Percentiles rank a stretch among this genome's conserved stretches.
Evolutionary conservation across 2,888 invertebrate genomes (phyloP).

Genomic region (Gisinianus flammeolus): DNA sequence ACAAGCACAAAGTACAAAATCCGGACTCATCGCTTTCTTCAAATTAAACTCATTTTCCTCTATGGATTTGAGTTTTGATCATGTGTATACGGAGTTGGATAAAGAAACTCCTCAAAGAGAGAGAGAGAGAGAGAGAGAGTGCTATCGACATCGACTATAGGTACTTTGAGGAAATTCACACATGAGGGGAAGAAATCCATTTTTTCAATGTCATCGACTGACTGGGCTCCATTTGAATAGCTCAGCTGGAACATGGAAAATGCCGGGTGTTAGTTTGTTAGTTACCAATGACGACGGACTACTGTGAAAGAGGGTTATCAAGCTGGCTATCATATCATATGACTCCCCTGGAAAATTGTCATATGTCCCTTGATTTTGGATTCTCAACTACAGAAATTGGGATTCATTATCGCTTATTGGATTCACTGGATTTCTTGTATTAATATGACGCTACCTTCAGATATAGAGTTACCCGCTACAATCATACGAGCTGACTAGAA

Average conservation of each 20-base stretch:
- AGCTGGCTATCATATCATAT: no score
- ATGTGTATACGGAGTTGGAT: background rate
- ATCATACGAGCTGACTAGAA: no score
- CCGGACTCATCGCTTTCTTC: no score
- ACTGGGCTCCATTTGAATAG: conserved; percentile 20
- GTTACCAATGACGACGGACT: background rate
- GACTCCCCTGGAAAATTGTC: conserved; percentile 21
- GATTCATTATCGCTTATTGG: background rate
- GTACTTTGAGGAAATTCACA: background rate
- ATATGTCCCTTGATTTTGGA: conserved; percentile 21
- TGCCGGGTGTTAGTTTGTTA: conserved; percentile 35
- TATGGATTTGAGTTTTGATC: background rate
- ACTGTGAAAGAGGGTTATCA: background rate
- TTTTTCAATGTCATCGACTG: conserved; percentile 24
- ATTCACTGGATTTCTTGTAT: no score
- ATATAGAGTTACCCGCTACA: no score
- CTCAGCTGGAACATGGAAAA: conserved; percentile 43
- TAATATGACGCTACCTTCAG: no score
- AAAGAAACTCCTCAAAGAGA: background rate
- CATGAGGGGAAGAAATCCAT: background rate
- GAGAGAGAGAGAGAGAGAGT: background rate
- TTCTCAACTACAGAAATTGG: background rate
- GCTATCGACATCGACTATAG: background rate
- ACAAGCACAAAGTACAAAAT: background rate
- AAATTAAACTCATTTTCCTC: no score